These are phyloP conservation scores for Seladonia tumulorum DNA, from an alignment of 2,888 invertebrate species.

Conservation along the genomic window DNA sequence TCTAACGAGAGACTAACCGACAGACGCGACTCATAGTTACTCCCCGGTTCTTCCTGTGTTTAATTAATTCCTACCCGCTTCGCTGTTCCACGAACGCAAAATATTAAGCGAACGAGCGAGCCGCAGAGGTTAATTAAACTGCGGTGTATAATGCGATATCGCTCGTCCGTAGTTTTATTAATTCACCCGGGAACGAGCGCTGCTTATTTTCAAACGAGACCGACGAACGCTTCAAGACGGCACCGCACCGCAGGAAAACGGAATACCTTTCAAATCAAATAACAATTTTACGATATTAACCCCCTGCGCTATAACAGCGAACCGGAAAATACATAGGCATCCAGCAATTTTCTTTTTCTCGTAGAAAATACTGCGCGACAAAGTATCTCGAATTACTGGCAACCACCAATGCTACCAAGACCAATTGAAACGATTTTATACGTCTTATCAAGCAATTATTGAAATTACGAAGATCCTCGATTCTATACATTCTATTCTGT, in stretches of 20 bases:
- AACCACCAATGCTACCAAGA: no score
- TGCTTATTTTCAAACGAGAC: not conserved
- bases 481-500: no score
- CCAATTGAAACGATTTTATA: no score
- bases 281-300: not conserved
- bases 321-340: no score
- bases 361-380: no score
- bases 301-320: not conserved
- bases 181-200: constrained; percentile 15
- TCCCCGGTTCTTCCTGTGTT: constrained; percentile 25
- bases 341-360: no score
- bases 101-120: constrained; percentile 51
- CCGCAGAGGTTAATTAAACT: constrained; percentile 53
- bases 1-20: not conserved
- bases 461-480: no score
- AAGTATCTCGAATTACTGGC: no score
- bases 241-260: not conserved
- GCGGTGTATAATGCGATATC: constrained; percentile 46
- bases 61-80: constrained; percentile 49
- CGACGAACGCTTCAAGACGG: not conserved
- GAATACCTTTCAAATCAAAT: not conserved
- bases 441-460: no score
- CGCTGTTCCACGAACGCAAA: constrained; percentile 42
- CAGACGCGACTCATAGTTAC: not conserved
- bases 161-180: constrained; percentile 49